Evolutionary conservation across 2,797 vertebrate species (phyloP).

Genomic region (Chrysocyon brachyurus): DNA sequence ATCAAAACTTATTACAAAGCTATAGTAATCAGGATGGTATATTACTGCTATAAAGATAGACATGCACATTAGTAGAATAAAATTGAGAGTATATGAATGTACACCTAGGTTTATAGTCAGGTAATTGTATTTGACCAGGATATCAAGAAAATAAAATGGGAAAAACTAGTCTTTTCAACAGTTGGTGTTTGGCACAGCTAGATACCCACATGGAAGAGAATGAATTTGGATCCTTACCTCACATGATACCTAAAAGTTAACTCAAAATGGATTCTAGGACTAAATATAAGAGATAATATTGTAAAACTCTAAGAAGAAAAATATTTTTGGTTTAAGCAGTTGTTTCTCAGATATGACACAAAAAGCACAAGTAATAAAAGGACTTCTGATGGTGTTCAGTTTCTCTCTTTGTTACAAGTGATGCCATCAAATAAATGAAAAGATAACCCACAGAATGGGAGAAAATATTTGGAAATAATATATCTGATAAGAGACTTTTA

Average conservation of each 20-base stretch:
- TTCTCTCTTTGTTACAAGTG: conserved; percentile 6
- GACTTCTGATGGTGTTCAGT: background rate
- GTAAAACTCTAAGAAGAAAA: background rate
- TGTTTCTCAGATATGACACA: background rate
- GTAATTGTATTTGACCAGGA: background rate
- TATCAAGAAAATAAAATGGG: conserved; percentile 13
- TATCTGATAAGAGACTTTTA: background rate
- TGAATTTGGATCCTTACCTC: background rate
- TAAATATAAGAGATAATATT: background rate
- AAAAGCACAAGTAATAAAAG: background rate
- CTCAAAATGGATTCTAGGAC: background rate
- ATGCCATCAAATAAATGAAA: background rate
- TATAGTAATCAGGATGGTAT: background rate
- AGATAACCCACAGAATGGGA: background rate
- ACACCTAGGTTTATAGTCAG: background rate
- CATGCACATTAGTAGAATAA: background rate
- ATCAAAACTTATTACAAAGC: background rate
- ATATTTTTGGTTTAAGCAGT: conserved; percentile 1
- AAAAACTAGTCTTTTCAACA: background rate
- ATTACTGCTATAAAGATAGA: background rate
- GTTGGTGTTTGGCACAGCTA: background rate
- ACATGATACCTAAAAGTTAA: background rate
- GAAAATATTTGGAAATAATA: conserved; percentile 20
- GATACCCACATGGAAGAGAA: background rate
- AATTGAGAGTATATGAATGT: background rate